Conservation (phyloP, 2,113 vertebrate genomes). For the Aix galericulata region DNA sequence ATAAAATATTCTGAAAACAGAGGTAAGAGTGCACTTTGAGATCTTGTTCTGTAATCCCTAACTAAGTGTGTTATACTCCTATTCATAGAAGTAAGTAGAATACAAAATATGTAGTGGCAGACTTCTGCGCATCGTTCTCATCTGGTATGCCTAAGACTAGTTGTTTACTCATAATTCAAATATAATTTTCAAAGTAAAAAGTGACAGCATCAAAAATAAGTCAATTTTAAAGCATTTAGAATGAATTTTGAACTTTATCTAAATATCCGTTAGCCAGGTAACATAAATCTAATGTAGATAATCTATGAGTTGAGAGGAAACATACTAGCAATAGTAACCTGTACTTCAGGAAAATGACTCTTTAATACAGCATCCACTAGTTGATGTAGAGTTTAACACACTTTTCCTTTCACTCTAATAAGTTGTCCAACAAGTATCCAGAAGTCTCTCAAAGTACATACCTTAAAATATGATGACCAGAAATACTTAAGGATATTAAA, state of each 20-base stretch:
- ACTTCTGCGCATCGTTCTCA: not conserved
- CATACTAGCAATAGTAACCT: not conserved
- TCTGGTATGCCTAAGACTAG: not conserved
- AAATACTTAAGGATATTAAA: not conserved
- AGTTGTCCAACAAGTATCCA: not conserved
- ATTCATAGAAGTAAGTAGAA: not conserved
- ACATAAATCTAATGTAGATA: not conserved
- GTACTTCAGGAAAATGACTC: not conserved
- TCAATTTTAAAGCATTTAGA: not conserved
- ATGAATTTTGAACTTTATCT: not conserved
- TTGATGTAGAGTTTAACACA: not conserved
- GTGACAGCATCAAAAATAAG: not conserved
- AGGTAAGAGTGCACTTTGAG: slow-evolving; percentile 62
- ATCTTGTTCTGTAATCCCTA: not conserved
- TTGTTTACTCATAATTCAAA: not conserved
- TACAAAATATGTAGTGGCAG: rapidly evolving
- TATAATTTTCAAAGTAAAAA: not conserved
- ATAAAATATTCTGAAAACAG: slow-evolving; percentile 74
- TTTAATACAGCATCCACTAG: not conserved
- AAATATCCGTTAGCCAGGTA: not conserved
- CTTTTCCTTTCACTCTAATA: not conserved
- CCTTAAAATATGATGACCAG: not conserved
- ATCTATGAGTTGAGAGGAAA: not conserved
- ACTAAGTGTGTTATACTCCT: not conserved
- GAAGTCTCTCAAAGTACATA: not conserved